Conservation (phyloP, 2,113 vertebrate species). For the Entosphenus tridentatus region DNA sequence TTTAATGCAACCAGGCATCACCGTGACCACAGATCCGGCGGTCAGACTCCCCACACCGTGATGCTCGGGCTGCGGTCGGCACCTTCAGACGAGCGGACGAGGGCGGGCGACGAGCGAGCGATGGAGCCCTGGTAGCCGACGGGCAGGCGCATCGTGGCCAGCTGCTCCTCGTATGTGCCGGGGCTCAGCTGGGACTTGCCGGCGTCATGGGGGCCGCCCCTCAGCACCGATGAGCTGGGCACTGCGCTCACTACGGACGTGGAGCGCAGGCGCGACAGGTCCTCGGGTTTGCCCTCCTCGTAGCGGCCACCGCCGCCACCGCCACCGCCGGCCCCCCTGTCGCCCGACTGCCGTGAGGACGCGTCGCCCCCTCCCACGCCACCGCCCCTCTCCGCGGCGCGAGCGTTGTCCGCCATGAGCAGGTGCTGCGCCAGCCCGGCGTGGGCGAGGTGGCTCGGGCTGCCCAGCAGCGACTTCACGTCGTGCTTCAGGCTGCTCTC, state of each 20-base stretch:
- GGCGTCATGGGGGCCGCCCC: conserved; percentile 62
- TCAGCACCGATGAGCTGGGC: conserved; percentile 49
- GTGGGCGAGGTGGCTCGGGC: conserved; percentile 49
- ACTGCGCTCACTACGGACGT: conserved; percentile 77
- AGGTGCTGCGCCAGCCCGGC: conserved; percentile 47
- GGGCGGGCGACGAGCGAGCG: conserved; percentile 70
- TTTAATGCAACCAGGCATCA: too few species aligned
- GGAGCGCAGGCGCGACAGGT: conserved; percentile 43
- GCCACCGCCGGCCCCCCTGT: conserved; percentile 42
- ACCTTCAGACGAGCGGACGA: conserved; percentile 51
- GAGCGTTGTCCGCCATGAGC: conserved; percentile 35
- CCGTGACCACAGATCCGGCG: too few species aligned
- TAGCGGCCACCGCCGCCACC: conserved; percentile 45
- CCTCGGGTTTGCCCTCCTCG: conserved; percentile 51
- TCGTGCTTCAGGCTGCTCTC: conserved; percentile 66
- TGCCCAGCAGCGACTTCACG: conserved; percentile 86
- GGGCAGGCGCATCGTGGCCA: conserved; percentile 60
- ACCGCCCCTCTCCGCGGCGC: conserved; percentile 34
- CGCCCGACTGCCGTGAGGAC: conserved; percentile 51
- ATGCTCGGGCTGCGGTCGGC: neutral
- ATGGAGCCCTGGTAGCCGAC: conserved; percentile 55
- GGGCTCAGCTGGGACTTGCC: conserved; percentile 78
- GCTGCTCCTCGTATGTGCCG: conserved; percentile 68
- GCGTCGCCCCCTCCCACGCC: conserved; percentile 16
- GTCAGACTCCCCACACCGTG: too few species aligned